Evolutionary conservation across 2,113 vertebrate genomes (phyloP), one percentile per base, ranked within the genome.

Genomic region (Poeciliopsis retropinna): DNA sequence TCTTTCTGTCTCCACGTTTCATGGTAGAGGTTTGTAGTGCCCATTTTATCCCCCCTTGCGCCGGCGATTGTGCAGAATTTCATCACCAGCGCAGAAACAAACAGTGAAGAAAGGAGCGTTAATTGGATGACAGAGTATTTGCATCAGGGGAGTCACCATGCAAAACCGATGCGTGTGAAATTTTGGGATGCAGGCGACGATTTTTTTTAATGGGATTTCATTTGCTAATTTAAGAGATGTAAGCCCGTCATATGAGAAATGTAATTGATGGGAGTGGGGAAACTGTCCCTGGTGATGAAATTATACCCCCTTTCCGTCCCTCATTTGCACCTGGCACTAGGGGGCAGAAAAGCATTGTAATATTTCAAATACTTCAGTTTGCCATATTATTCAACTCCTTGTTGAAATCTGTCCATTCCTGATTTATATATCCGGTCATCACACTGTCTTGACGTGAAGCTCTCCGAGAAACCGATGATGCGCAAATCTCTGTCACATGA

Each of bases 281-380:
- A 87, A 81, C 88, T 91, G 85, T 91, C 90, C 87, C 73, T 80
- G 88, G 86, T 90, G 78, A 89, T 89, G 81, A 88, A 88, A 82
- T 37, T 11, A 81, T 78, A 31, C 57, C 85, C 85, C 78, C 34
- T 31, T 4, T 4, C 30, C 10, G 0, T 1, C 34, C 65, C 85
- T 83, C 78, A 34, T 70, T 75, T 83, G 60, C 76, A 8, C 30
- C 47, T 68, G 85, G 82, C 92, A 89, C 81, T 74, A 92, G 91
- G 87, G 91, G 92, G 91, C 90, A 90, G 88, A 85, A 84, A 85
- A 89, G 64, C 67, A 57, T 75, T 29, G 87, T 72, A 30, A 75
- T 85, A 64, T 69, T 32, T 64, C 1, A 1, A 31, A 37, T 29
- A 67, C 34, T 25, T 47, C 37, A 29, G 73, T 32, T 30, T 71